Conservation (phyloP, 2,888 invertebrate genomes). For the Leptinotarsa juncta region DNA sequence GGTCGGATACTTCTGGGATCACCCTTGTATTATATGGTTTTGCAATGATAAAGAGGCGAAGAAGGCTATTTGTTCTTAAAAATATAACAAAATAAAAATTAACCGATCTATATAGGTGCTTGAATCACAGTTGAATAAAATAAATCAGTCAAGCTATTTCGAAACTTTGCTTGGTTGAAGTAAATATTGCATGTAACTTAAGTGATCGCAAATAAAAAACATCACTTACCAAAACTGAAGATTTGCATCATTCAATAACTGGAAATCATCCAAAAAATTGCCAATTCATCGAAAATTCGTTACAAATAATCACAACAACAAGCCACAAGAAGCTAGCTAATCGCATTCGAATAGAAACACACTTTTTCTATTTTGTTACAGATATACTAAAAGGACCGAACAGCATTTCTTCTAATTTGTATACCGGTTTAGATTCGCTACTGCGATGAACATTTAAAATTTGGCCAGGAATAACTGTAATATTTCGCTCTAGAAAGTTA, state of each 20-base stretch:
- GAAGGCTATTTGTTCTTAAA: too few species aligned
- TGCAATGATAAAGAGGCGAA: too few species aligned
- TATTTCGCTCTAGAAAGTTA: slow-evolving; percentile 12
- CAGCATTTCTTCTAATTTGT: slow-evolving; percentile 9
- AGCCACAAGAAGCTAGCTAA: neutral
- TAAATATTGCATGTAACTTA: neutral
- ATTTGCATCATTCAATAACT: neutral
- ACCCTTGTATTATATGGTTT: too few species aligned
- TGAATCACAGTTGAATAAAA: too few species aligned
- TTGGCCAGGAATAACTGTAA: slow-evolving; percentile 11
- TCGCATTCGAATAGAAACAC: neutral
- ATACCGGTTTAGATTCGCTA: slow-evolving; percentile 11
- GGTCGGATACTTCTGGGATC: too few species aligned
- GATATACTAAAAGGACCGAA: neutral
- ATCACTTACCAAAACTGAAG: neutral
- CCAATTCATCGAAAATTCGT: neutral
- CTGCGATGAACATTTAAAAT: slow-evolving; percentile 3
- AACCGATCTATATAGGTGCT: too few species aligned
- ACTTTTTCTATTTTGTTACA: slow-evolving; percentile 7
- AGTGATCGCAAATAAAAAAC: neutral
- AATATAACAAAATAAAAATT: too few species aligned
- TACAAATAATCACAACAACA: neutral
- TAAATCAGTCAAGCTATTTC: neutral
- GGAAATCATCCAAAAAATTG: neutral
- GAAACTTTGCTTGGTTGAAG: neutral